Evolutionary conservation across 2,113 vertebrate species (phyloP), one percentile per base, ranked within the genome.

Genomic region (Urocitellus parryii): DNA sequence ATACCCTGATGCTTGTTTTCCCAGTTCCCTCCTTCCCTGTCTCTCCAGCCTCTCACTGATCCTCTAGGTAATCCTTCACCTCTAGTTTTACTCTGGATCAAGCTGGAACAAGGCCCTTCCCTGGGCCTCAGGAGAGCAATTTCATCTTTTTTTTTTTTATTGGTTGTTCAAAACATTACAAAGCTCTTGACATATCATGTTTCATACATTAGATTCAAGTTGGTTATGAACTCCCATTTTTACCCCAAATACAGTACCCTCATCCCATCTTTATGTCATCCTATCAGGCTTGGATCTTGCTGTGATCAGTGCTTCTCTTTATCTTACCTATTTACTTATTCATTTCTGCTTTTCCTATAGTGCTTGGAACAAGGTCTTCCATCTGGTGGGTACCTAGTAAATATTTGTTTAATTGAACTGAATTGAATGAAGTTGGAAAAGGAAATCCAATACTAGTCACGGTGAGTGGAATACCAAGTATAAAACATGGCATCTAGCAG

Each of bases 391-490:
- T 74, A 81, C 8, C 78, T 68, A 68, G 70, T 82, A 90, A 93
- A 94, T 79, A 89, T 96, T 86, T 97, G 32, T 86, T 96, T 93
- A 93, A 91, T 91, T 95, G 83, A 95, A 79, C 82, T 63, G 24
- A 80, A 93, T 42, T 51, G 61, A 95, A 84, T 87, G 79, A 94
- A 90, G 29, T 89, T 86, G 37, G 68, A 51, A 87, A 95, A 88
- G 80, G 70, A 94, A 96, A 90, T 88, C 72, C 70, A 80, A 39
- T 77, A 80, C n/a, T 48, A 92, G 22, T 24, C 77, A 87, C 27
- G 27, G 1, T n/a, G 37, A 88, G 27, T 74, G 27, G 77, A 92
- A 95, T 93, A 45, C 32, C 63, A 85, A 97, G 16, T 56, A 53
- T 37, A 73, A 42, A 70, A 67, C 58, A 51, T 5, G 34, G 29